A percentile compares a stretch with the other conserved stretches of the same genome.
Conservation (phyloP, 2,797 vertebrate genomes). For the Etheostoma perlongum region DNA sequence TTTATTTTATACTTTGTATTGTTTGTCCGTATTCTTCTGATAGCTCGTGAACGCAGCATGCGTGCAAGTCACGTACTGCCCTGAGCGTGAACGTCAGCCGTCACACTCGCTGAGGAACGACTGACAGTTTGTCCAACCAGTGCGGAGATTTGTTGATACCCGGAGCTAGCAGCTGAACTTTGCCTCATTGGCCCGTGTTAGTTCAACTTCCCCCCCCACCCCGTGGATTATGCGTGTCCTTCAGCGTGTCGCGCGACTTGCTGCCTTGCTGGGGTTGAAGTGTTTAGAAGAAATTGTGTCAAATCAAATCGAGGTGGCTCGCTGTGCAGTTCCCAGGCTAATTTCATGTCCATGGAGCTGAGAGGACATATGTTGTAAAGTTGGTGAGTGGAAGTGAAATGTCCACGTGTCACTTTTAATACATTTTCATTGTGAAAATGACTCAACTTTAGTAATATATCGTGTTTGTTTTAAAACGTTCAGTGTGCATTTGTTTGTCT, state of each 20-base stretch:
- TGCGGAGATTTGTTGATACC: conserved; percentile 19
- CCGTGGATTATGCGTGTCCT: conserved; percentile 30
- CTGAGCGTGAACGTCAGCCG: conserved; percentile 33
- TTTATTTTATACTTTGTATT: background rate
- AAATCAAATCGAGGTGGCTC: conserved; percentile 38
- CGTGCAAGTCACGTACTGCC: conserved; percentile 46
- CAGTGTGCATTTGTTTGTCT: background rate
- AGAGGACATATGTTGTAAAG: conserved; percentile 7
- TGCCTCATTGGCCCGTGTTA: conserved; percentile 39
- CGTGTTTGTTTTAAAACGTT: background rate
- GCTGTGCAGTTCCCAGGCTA: background rate
- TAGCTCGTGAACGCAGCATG: conserved; percentile 29
- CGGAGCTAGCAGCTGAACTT: background rate
- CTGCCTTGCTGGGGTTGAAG: background rate
- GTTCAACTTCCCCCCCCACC: background rate
- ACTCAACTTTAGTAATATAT: background rate
- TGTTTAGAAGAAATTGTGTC: conserved; percentile 33
- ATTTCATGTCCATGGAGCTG: conserved; percentile 29
- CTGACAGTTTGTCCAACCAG: conserved; percentile 27
- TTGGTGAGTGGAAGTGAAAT: conserved; percentile 46
- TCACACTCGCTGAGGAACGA: background rate
- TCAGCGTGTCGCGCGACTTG: conserved; percentile 20
- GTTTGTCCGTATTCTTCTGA: background rate
- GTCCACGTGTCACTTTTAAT: background rate
- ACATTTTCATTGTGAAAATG: background rate